Percentiles rank a stretch among this genome's conserved stretches.
These are phyloP conservation scores for Brachyalestes nurse DNA, from an alignment of 2,797 vertebrate species.

Conservation along the genomic window DNA sequence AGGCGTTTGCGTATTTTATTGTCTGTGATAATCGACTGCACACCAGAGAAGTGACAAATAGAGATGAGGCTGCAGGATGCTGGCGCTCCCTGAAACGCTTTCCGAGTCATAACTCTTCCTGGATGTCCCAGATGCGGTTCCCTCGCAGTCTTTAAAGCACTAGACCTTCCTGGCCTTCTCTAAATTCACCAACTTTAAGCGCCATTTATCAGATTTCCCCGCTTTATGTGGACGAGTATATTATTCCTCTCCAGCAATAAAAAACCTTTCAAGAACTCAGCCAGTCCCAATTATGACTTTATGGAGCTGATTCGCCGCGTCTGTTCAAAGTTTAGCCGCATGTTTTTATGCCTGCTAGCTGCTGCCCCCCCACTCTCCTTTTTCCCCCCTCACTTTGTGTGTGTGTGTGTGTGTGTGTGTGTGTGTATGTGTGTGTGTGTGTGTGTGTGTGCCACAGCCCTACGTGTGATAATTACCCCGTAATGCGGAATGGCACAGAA, in stretches of 20 bases:
- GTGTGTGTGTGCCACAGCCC: slow-evolving; percentile 43
- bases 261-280: slow-evolving; percentile 62
- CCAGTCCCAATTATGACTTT: slow-evolving; percentile 59
- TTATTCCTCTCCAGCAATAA: slow-evolving; percentile 61
- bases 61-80: not conserved
- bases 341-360: slow-evolving; percentile 58
- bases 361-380: slow-evolving; percentile 36
- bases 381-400: slow-evolving; percentile 37
- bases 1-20: not conserved
- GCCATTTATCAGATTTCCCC: slow-evolving; percentile 54
- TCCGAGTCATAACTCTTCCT: slow-evolving; percentile 50
- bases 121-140: slow-evolving; percentile 44
- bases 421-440: slow-evolving; percentile 32
- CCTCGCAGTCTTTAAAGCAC: slow-evolving; percentile 49
- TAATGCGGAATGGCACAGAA: slow-evolving; percentile 60
- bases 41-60: not conserved
- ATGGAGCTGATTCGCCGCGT: slow-evolving; percentile 60
- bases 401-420: slow-evolving; percentile 33
- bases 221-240: slow-evolving; percentile 54
- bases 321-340: slow-evolving; percentile 61
- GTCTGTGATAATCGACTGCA: not conserved
- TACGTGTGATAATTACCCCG: slow-evolving; percentile 59
- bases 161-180: slow-evolving; percentile 50
- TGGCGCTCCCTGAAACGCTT: not conserved
- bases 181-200: slow-evolving; percentile 58